Base-by-base conservation (phyloP, 2,888 invertebrate genomes). In the Heteromurus nitidus region DNA sequence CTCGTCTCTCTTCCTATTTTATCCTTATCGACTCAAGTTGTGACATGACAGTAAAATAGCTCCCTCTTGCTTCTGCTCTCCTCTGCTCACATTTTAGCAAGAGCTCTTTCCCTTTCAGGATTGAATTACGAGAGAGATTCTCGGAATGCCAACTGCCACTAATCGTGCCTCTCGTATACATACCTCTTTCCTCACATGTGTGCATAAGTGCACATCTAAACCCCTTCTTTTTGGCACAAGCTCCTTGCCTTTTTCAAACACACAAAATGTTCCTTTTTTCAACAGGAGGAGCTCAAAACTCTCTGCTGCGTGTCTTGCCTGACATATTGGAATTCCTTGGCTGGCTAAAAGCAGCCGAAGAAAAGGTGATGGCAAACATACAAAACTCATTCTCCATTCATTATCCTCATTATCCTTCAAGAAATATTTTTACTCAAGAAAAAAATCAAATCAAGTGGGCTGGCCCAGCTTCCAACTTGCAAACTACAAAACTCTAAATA, bases 101-200 rank as follows among this genome's bases (percentile, higher is more conserved):
- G n/a, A n/a, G n/a, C n/a, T n/a, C n/a, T n/a, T n/a, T n/a, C n/a
- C n/a, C n/a, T n/a, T 2, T 18, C 30, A 0, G 44, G 60, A 72
- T 60, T 72, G 72, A 72, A 72, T 72, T 72, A 72, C 28, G 55
- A 60, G n/a, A n/a, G n/a, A n/a, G 60, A 72, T 72, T 72, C 60
- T 72, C 28, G 72, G 58, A 72, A 72, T 72, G 72, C 72, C 72
- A 72, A 70, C 70, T 70, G 70, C 58, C 44, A 55, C 67, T 67
- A 67, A 67, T 44, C 44, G 64, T 26, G 26, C 28, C 11, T 44
- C 20, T 47, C n/a, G 47, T 47, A 47, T 5, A 11, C 7, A 3
- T 13, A 3, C n/a, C n/a, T 47, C 3, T 11, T 11, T 13, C 16
- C n/a, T 47, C 36, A 36, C 13, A 36, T 9, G 36, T 9, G 36